Percentiles rank a stretch among this genome's conserved stretches.
These are phyloP conservation scores for Cynodonichthys magdalenae DNA, from an alignment of 2,797 vertebrate genomes.

Conservation along the genomic window DNA sequence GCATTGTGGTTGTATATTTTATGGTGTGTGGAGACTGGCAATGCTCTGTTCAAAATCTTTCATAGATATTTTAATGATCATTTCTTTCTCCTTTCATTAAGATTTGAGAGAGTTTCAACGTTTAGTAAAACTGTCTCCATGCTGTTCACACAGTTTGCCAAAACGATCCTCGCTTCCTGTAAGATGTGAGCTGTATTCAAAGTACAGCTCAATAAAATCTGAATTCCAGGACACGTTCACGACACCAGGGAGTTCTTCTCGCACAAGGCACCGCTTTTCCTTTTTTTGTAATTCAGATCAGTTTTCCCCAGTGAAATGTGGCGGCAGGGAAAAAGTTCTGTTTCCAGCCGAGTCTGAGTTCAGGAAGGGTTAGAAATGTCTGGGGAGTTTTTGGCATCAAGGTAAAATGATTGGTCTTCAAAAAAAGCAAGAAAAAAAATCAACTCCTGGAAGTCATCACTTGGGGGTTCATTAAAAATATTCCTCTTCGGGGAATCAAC, in stretches of 20 bases:
- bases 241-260: conserved; percentile 65
- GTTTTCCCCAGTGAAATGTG: conserved; percentile 44
- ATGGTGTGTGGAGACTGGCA: background rate
- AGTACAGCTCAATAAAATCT: conserved; percentile 59
- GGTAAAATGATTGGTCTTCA: conserved; percentile 67
- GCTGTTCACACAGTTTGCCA: conserved; percentile 41
- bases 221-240: conserved; percentile 62
- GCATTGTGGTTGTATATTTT: too few species aligned
- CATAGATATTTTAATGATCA: conserved; percentile 23
- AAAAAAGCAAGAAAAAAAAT: conserved; percentile 25
- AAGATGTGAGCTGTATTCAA: conserved; percentile 51
- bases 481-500: conserved; percentile 63
- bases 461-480: conserved; percentile 74
- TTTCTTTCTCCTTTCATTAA: conserved; percentile 15
- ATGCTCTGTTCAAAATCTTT: conserved; percentile 17
- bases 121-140: conserved; percentile 41
- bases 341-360: conserved; percentile 51
- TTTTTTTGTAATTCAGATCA: conserved; percentile 47
- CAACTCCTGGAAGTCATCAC: conserved; percentile 56
- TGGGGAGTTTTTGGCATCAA: conserved; percentile 68
- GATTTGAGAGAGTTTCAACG: conserved; percentile 31
- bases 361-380: conserved; percentile 51
- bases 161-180: conserved; percentile 49
- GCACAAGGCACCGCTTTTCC: conserved; percentile 46
- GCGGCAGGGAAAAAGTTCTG: conserved; percentile 51